Percentiles rank a stretch among this genome's conserved stretches.
These are phyloP conservation scores for Plecturocebus donacophilus DNA, from an alignment of 2,113 vertebrate species.

Conservation along the genomic window DNA sequence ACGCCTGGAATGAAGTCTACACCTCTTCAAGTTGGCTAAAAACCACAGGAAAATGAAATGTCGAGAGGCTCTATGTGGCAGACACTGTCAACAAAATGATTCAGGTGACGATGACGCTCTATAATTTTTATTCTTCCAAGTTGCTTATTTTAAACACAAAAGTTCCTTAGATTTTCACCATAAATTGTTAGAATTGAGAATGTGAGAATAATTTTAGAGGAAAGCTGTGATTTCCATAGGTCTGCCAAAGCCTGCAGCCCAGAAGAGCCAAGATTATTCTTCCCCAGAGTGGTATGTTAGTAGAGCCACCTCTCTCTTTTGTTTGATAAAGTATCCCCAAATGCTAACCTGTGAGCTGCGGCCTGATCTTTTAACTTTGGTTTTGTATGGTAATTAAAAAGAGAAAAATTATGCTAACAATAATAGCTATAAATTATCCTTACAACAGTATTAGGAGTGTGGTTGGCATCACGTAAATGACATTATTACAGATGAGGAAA, in stretches of 20 bases:
- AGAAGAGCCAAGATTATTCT: constrained; percentile 49
- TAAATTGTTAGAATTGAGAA: constrained; percentile 59
- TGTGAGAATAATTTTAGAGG: constrained; percentile 44
- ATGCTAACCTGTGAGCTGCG: neutral
- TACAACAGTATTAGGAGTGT: neutral
- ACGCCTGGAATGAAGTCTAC: neutral
- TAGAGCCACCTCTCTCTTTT: neutral
- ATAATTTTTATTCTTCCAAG: constrained; percentile 16
- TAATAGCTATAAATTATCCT: neutral
- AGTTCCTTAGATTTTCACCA: neutral
- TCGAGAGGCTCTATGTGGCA: neutral
- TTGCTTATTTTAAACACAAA: constrained; percentile 67
- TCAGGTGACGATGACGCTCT: constrained; percentile 24
- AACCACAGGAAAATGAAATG: neutral
- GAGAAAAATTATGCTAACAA: neutral
- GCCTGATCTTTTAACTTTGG: neutral
- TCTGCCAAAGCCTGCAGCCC: constrained; percentile 52
- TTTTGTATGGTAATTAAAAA: neutral
- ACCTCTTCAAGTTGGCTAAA: neutral
- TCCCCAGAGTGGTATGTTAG: neutral
- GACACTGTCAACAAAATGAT: neutral
- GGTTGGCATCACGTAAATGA: neutral
- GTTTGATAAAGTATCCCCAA: neutral
- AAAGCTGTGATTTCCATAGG: constrained; percentile 53
- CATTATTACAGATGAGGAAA: neutral